Base-by-base conservation (phyloP, 2,888 invertebrate genomes). In the Temnothorax unifasciatus region DNA sequence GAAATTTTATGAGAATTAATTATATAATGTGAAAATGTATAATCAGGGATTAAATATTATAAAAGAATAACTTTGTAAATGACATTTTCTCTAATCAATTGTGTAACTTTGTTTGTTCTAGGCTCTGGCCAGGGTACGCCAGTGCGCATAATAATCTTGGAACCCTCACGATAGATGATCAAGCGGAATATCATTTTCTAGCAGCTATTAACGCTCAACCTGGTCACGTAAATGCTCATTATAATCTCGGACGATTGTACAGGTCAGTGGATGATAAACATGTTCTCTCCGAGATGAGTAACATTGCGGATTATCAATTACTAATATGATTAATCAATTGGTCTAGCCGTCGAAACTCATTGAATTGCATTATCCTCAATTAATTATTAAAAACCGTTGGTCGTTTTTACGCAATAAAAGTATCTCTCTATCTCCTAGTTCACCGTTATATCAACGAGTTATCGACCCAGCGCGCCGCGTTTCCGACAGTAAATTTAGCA, bases 91-190 rank as follows among this genome's bases (percentile, higher is more conserved):
- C 34, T 34, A 34, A 34, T 34, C 34, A 6, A 34, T 34, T 34
- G 34, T 34, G 29, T 44, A 41, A 57, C 29, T 57, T 54, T 34
- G 11, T 44, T 15, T 81, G 77, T 86, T 85, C 34, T 95, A 98
- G 98, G 93, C 94, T 98, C 66, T 98, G 98, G 97, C 98, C 98
- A 13, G 96, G 97, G 57, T 97, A 98, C 94, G 97, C 98, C 8
- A 98, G 98, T 92, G 98, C 98, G 0, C 97, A 98, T 95, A 98
- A 98, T 95, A 98, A 98, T 95, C 96, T 98, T 71, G 98, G 98
- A 34, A 98, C 98, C 1, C 94, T 98, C 87, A 96, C 98, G 90
- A 95, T 96, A 84, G 97, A 97, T 73, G 96, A 96, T 1, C 96
- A 96, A 89, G 98, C 98, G 0, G 98, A 98, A 93, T 95, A 96